Conservation (phyloP, 2,113 vertebrate genomes). For the Manacus vitellinus region DNA sequence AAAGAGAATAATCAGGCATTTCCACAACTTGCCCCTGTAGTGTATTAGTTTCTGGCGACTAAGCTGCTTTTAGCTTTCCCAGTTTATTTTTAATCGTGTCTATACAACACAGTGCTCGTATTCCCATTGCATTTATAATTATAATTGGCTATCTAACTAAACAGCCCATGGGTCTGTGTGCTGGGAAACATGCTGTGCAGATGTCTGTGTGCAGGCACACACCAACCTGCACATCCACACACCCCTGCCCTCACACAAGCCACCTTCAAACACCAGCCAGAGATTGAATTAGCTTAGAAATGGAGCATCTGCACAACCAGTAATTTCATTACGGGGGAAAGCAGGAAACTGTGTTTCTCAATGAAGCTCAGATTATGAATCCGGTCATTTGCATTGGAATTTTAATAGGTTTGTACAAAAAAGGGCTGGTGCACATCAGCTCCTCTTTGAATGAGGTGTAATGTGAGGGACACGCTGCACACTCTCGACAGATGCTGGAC, state of each 20-base stretch:
- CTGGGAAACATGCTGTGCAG: background rate
- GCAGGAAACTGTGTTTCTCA: slow-evolving; percentile 70
- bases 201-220: background rate
- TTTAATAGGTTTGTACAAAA: slow-evolving; percentile 64
- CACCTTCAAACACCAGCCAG: background rate
- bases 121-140: slow-evolving; percentile 54
- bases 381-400: slow-evolving; percentile 68
- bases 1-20: slow-evolving; percentile 71
- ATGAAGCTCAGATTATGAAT: slow-evolving; percentile 66
- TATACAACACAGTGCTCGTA: background rate
- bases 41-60: slow-evolving; percentile 55
- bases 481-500: background rate
- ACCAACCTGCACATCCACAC: slow-evolving; percentile 1
- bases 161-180: background rate
- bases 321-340: slow-evolving; percentile 65
- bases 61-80: slow-evolving; percentile 60
- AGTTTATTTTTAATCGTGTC: slow-evolving; percentile 51
- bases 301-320: slow-evolving; percentile 61
- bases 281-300: slow-evolving; percentile 64
- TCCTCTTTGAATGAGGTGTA: slow-evolving; percentile 25
- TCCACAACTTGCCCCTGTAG: slow-evolving; percentile 56
- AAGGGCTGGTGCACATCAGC: slow-evolving; percentile 28
- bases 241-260: slow-evolving; percentile 19
- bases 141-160: slow-evolving; percentile 54
- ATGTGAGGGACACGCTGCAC: background rate